Evolutionary conservation across 2,113 vertebrate genomes (phyloP).

Genomic region (Podarcis cretensis): DNA sequence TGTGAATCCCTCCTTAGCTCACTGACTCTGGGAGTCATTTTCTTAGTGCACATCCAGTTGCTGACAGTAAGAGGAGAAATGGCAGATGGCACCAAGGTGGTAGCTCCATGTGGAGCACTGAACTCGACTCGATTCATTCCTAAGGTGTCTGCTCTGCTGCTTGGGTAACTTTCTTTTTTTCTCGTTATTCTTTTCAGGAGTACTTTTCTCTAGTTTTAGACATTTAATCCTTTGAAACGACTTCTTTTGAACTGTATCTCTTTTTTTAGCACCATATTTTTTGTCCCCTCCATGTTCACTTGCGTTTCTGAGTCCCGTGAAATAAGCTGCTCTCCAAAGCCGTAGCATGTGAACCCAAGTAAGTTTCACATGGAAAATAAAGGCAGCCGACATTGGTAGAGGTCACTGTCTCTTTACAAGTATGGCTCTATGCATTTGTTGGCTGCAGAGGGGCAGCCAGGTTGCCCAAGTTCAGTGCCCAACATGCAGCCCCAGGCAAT

Average conservation of each 20-base stretch:
- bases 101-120: slow-evolving; percentile 64
- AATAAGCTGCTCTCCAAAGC: slow-evolving; percentile 22
- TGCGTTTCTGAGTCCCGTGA: slow-evolving; percentile 42
- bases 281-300: slow-evolving; percentile 54
- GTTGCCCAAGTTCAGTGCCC: slow-evolving; percentile 27
- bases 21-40: slow-evolving; percentile 73
- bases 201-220: slow-evolving; percentile 59
- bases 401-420: slow-evolving; percentile 34
- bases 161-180: slow-evolving; percentile 52
- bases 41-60: slow-evolving; percentile 50
- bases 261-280: slow-evolving; percentile 52
- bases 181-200: slow-evolving; percentile 28
- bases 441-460: slow-evolving; percentile 33
- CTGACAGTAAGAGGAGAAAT: slow-evolving; percentile 58
- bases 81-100: slow-evolving; percentile 49
- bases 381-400: slow-evolving; percentile 48
- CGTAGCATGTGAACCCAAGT: slow-evolving; percentile 43
- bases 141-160: slow-evolving; percentile 51
- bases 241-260: slow-evolving; percentile 52
- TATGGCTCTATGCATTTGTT: slow-evolving; percentile 26
- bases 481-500: neutral
- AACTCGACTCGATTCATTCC: slow-evolving; percentile 50
- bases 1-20: slow-evolving; percentile 58
- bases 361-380: slow-evolving; percentile 41
- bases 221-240: slow-evolving; percentile 37